Percentiles rank a stretch among this genome's conserved stretches.
phyloP scores from a whole-genome alignment of 2,888 invertebrate genomes.

The Limnephilus auricula region DNA sequence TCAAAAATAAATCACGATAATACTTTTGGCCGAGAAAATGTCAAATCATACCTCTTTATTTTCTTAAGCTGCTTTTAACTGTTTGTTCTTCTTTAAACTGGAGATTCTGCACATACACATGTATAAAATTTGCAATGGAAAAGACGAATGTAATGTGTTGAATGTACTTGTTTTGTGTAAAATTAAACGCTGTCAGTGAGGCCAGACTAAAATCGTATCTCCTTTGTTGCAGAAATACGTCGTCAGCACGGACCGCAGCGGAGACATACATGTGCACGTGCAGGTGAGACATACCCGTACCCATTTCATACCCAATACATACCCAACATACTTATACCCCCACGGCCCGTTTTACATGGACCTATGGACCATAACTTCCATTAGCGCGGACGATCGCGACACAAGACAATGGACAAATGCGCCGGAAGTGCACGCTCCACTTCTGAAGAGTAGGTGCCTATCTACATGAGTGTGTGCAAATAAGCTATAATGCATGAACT shows the following conservation, averaged over 20 bases:
- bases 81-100: too few relatives aligned
- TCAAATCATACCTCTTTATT: too few relatives aligned
- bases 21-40: too few relatives aligned
- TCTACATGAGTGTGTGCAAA: background rate
- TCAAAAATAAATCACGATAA: too few relatives aligned
- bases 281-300: constrained; percentile 78
- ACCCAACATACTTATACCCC: too few relatives aligned
- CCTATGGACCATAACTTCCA: background rate
- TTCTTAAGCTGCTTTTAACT: too few relatives aligned
- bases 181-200: background rate
- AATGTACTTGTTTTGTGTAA: background rate
- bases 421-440: background rate
- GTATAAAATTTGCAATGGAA: background rate
- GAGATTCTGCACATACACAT: background rate
- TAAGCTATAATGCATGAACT: background rate
- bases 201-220: constrained; percentile 19
- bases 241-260: constrained; percentile 85
- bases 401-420: background rate
- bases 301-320: background rate
- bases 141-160: background rate
- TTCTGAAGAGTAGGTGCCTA: background rate
- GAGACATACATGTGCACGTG: constrained; percentile 86
- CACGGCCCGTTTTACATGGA: background rate
- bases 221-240: constrained; percentile 85
- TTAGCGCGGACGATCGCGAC: background rate